Base-by-base conservation (phyloP, 1,140 invertebrate species). In the Cecropterus lyciades region DNA sequence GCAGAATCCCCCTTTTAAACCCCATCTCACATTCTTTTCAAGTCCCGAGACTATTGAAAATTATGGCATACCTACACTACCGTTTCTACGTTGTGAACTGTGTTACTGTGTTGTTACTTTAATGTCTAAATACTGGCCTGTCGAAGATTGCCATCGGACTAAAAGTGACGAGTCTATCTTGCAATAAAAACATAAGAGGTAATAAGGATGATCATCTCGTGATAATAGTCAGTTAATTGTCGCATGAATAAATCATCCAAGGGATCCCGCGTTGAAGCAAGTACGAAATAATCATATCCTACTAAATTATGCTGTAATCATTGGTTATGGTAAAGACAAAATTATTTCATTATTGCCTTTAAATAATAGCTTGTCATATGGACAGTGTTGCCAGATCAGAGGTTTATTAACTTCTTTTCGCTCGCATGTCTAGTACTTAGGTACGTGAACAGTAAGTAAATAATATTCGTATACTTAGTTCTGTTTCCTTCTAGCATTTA, bases 161-260 rank as follows among this genome's bases (percentile, higher is more conserved):
- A 20, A 42, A 56, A 46, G 56, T 46, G 56, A 59, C 27, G 24
- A 59, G 20, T 48, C 24, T 59, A 59, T 59, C 56, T 48, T 14
- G 40, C 42, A 33, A 37, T 48, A 59, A 59, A 59, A 30, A 46
- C 13, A 7, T 46, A 9, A n/a, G 24, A n/a, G 24, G 20, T 46
- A 46, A 59, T 59, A 16, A 59, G 56, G 56, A 56, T 24, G 17
- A 57, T 57, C 17, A 45, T 57, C 42, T 57, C 42, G 16, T 45
- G 40, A 45, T 62, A 51, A 62, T 62, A 62, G 57, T 51, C 57
- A 49, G 37, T 62, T 62, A 62, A 49, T 37, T 62, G 46, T 62
- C 57, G 45, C 45, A 57, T 62, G 27, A 62, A 62, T 62, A 62
- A 62, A 62, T 62, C 27, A 62, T 51, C 40, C 55, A 24, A 45